Evolutionary conservation across 1,140 invertebrate species (phyloP).

Genomic region (Aleiodes sp.): DNA sequence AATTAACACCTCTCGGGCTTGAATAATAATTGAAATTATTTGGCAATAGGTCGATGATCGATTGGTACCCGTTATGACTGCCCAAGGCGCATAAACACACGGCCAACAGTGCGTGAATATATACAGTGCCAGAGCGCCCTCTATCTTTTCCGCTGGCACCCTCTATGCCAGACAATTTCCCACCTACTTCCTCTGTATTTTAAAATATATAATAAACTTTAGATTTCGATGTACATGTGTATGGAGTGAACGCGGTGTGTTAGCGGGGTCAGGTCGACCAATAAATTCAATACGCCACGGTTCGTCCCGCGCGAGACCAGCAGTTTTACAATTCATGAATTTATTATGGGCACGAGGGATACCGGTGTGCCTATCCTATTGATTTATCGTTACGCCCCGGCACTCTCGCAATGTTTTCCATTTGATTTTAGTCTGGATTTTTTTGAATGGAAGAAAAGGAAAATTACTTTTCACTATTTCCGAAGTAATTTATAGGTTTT

Average conservation of each 20-base stretch:
- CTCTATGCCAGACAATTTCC: conserved; percentile 25
- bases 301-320: conserved; percentile 57
- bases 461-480: not conserved
- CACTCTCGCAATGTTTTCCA: not conserved
- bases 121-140: conserved; percentile 20
- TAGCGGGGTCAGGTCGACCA: conserved; percentile 60
- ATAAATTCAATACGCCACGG: conserved; percentile 65
- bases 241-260: conserved; percentile 42
- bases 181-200: conserved; percentile 38
- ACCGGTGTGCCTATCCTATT: conserved; percentile 52
- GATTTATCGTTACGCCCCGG: conserved; percentile 60
- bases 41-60: conserved; percentile 56
- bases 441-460: not conserved
- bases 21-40: conserved; percentile 62
- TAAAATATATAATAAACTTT: too few relatives aligned
- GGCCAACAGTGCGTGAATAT: conserved; percentile 29
- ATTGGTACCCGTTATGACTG: conserved; percentile 58
- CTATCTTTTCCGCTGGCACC: not conserved
- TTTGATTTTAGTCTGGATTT: not conserved
- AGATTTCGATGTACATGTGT: not conserved
- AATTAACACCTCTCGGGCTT: not conserved
- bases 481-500: too few relatives aligned
- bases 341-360: conserved; percentile 62
- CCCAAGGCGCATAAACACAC: too few relatives aligned
- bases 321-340: conserved; percentile 66